Percentiles rank a stretch among this genome's conserved stretches.
Conservation (phyloP, 2,797 vertebrate species). For the Enteromius treurensis region DNA sequence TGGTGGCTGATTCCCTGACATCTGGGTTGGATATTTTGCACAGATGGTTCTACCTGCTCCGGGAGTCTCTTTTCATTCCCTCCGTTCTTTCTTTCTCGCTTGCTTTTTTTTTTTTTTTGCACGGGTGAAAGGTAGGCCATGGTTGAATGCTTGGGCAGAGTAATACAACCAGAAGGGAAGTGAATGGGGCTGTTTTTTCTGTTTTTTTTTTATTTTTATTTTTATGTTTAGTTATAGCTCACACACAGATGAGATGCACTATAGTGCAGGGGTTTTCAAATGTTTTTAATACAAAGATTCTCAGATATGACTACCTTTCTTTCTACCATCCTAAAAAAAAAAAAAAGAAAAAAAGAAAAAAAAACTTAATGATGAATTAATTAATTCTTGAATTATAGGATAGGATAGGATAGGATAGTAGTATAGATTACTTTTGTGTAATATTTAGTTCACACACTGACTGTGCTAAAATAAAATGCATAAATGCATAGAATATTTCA, state of each 20-base stretch:
- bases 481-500: not conserved
- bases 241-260: conserved; percentile 14
- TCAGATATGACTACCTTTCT: not conserved
- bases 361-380: no score
- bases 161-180: conserved; percentile 50
- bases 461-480: not conserved
- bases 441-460: no score
- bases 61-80: conserved; percentile 60
- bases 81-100: conserved; percentile 46
- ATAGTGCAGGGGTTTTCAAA: not conserved
- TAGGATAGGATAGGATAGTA: no score
- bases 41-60: conserved; percentile 85
- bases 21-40: conserved; percentile 82
- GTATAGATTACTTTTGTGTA: no score
- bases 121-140: conserved; percentile 62
- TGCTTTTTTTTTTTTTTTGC: conserved; percentile 36
- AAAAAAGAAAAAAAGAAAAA: not conserved
- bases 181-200: conserved; percentile 42
- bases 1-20: conserved; percentile 75
- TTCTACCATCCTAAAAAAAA: not conserved
- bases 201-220: conserved; percentile 35
- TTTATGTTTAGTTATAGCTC: conserved; percentile 9
- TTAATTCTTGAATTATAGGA: no score
- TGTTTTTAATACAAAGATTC: not conserved
- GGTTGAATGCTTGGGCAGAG: conserved; percentile 56